Conservation (phyloP, 1,140 invertebrate species). For the Psix sp. region DNA sequence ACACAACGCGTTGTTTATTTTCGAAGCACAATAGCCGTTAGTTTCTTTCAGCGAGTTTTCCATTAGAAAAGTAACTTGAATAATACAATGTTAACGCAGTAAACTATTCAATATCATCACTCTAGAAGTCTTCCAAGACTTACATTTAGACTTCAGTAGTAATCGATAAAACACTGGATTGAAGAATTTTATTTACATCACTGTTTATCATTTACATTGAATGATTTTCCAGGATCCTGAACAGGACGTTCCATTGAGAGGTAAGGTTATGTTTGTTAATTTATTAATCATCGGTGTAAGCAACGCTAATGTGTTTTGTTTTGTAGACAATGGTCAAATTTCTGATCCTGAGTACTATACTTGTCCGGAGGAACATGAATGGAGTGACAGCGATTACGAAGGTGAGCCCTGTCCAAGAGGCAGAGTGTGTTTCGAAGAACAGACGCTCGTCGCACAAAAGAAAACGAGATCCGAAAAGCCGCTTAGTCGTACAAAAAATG, state of each 20-base stretch:
- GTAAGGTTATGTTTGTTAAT: too few species aligned
- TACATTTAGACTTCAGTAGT: too few species aligned
- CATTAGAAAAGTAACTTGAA: conserved; percentile 41
- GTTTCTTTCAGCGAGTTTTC: conserved; percentile 28
- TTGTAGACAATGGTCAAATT: conserved; percentile 7
- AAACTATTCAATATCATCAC: conserved; percentile 25
- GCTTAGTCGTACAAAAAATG: conserved; percentile 9
- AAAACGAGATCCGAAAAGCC: conserved; percentile 22
- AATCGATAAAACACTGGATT: too few species aligned
- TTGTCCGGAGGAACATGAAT: conserved; percentile 22
- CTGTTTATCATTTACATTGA: too few species aligned
- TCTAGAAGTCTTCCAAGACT: too few species aligned
- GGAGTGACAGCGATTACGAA: conserved; percentile 17
- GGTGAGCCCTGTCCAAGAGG: conserved; percentile 21
- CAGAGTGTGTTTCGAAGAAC: conserved; percentile 10
- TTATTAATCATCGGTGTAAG: too few species aligned
- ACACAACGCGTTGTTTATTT: conserved; percentile 17
- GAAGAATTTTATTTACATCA: too few species aligned
- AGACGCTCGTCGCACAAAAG: conserved; percentile 2
- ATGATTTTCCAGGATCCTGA: too few species aligned
- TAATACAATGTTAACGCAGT: conserved; percentile 21
- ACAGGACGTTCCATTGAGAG: too few species aligned
- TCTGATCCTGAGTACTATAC: conserved; percentile 26
- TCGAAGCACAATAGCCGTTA: conserved; percentile 13
- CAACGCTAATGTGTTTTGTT: too few species aligned